Evolutionary conservation across 2,888 invertebrate species (phyloP).

Genomic region (Lomographa bimaculata): DNA sequence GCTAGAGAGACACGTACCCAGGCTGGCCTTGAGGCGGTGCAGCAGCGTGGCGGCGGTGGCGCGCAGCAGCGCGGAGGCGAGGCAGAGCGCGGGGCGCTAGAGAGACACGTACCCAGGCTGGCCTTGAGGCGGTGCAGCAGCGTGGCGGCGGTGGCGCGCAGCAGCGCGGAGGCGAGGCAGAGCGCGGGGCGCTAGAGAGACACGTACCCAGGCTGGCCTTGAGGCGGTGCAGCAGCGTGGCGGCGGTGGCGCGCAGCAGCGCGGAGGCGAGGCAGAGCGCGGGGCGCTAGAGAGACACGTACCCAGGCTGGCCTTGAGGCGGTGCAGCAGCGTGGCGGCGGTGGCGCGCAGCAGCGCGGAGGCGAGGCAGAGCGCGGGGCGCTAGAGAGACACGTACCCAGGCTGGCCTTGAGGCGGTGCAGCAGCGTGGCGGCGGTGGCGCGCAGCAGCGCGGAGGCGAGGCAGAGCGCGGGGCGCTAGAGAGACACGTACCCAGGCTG

Average conservation of each 20-base stretch:
- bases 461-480: conserved; percentile 58
- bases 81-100: conserved; percentile 58
- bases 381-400: conserved; percentile 82
- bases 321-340: no score
- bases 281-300: conserved; percentile 14
- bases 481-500: no score
- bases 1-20: conserved; percentile 82
- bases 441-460: conserved; percentile 84
- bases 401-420: conserved; percentile 88
- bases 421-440: no score
- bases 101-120: conserved; percentile 11
- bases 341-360: conserved; percentile 84
- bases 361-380: conserved; percentile 56
- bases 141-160: conserved; percentile 87
- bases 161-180: conserved; percentile 71
- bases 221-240: no score
- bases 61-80: conserved; percentile 84
- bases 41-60: no score
- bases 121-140: conserved; percentile 91
- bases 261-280: no score
- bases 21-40: conserved; percentile 88
- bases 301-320: conserved; percentile 48
- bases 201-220: no score
- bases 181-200: conserved; percentile 73
- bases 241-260: no score